phyloP scores from a whole-genome alignment of 2,113 vertebrate species.

The Oreochromis aureus region DNA sequence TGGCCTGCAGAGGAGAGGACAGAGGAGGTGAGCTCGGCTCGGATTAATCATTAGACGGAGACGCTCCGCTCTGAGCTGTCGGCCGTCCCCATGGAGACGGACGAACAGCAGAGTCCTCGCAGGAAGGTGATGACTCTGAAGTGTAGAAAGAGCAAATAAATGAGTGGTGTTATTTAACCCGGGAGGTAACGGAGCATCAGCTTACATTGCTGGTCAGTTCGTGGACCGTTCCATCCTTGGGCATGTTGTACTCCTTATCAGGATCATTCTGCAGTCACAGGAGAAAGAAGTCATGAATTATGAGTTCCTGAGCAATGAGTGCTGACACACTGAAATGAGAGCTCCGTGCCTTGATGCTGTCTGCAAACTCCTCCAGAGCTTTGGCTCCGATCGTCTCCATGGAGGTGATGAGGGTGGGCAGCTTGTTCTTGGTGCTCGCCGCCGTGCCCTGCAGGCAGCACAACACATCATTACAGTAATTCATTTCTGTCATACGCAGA shows the following conservation, averaged over 20 bases:
- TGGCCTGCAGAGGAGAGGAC: conserved; percentile 76
- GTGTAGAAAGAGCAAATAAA: neutral
- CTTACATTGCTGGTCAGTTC: conserved; percentile 96
- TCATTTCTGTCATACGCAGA: neutral
- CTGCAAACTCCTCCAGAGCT: conserved; percentile 95
- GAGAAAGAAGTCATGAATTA: neutral
- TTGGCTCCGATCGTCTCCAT: conserved; percentile 97
- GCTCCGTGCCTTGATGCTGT: conserved; percentile 89
- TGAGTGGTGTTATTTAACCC: neutral
- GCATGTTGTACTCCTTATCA: conserved; percentile 99
- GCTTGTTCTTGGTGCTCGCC: conserved; percentile 97
- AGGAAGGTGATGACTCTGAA: neutral
- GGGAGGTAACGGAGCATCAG: fast-evolving
- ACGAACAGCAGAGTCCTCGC: neutral
- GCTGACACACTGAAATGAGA: neutral
- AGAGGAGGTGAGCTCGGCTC: neutral
- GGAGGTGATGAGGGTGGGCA: conserved; percentile 91
- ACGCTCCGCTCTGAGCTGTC: neutral
- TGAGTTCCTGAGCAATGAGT: fast-evolving
- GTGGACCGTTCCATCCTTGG: conserved; percentile 94
- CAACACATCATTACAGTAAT: fast-evolving
- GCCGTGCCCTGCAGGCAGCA: conserved; percentile 82
- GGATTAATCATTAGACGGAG: neutral
- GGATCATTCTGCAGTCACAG: conserved; percentile 82
- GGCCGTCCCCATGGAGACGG: neutral